Evolutionary conservation across 2,888 invertebrate genomes (phyloP).

Genomic region (Dynastes hyllus): DNA sequence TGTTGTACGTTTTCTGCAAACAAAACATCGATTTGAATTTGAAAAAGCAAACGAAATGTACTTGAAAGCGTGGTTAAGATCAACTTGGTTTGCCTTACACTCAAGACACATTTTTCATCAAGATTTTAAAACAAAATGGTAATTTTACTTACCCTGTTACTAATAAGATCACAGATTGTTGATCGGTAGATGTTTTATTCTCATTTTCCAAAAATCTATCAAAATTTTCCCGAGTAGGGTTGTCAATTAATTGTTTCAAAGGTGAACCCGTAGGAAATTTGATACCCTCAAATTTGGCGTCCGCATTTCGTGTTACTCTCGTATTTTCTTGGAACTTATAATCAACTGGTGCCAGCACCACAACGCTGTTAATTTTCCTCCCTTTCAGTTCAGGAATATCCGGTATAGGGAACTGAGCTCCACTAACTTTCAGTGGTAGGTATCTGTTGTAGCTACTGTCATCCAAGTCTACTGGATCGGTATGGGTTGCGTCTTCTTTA

Average conservation of each 20-base stretch:
- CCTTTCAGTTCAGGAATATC: slow-evolving; percentile 84
- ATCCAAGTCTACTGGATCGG: slow-evolving; percentile 84
- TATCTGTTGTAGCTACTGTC: slow-evolving; percentile 87
- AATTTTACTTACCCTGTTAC: slow-evolving; percentile 82
- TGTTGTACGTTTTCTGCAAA: no score
- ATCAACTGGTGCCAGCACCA: slow-evolving; percentile 88
- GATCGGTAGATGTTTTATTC: slow-evolving; percentile 81
- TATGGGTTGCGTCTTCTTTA: slow-evolving; percentile 80
- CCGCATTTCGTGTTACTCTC: slow-evolving; percentile 74
- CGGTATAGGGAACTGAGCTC: slow-evolving; percentile 88
- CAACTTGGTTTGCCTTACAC: no score
- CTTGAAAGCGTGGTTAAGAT: no score
- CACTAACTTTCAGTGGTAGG: slow-evolving; percentile 88
- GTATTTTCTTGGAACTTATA: slow-evolving; percentile 75
- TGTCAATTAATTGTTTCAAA: slow-evolving; percentile 83
- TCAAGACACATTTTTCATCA: no score
- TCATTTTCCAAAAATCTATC: slow-evolving; percentile 87
- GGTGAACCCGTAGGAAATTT: slow-evolving; percentile 84
- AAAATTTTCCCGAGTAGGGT: slow-evolving; percentile 85
- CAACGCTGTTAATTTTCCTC: slow-evolving; percentile 87
- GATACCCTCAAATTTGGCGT: slow-evolving; percentile 78
- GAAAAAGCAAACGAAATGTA: no score
- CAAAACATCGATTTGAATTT: no score
- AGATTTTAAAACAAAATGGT: no score
- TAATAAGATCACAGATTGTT: slow-evolving; percentile 87